Percentiles rank a stretch among this genome's conserved stretches.
These are phyloP conservation scores for Apistogramma diplotaenia DNA, from an alignment of 2,113 vertebrate species.

Conservation along the genomic window DNA sequence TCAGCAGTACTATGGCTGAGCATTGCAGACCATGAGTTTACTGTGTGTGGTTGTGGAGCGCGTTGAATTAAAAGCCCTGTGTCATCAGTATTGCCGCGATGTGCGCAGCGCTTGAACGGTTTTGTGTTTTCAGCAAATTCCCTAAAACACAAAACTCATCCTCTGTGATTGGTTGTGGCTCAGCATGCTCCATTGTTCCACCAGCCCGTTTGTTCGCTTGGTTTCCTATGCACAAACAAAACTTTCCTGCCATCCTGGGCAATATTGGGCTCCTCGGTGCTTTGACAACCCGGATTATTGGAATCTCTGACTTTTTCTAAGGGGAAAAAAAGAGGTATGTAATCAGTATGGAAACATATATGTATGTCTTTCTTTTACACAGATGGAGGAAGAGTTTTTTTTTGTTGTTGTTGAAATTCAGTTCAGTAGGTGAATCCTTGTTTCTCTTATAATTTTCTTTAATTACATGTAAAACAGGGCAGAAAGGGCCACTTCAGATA, in stretches of 20 bases:
- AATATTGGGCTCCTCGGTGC: conserved; percentile 66
- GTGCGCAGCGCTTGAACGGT: conserved; percentile 66
- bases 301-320: conserved; percentile 56
- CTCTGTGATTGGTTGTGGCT: conserved; percentile 72
- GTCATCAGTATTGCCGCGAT: conserved; percentile 74
- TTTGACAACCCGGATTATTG: conserved; percentile 57
- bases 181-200: conserved; percentile 64
- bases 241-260: conserved; percentile 67
- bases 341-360: background rate
- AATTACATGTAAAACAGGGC: background rate
- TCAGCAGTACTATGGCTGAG: background rate
- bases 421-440: background rate
- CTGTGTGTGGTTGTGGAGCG: conserved; percentile 36
- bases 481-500: background rate
- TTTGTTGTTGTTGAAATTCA: background rate
- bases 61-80: conserved; percentile 71
- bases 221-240: conserved; percentile 71
- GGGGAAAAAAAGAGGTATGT: conserved; percentile 58
- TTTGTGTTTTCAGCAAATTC: conserved; percentile 84
- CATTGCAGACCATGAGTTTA: conserved; percentile 5
- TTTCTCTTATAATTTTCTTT: background rate
- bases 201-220: conserved; percentile 52
- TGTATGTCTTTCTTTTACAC: background rate
- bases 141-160: conserved; percentile 72
- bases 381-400: background rate